Percentiles rank a stretch among this genome's conserved stretches.
Evolutionary conservation across 1,140 invertebrate species (phyloP).

Genomic region (Drosophila lowei): DNA sequence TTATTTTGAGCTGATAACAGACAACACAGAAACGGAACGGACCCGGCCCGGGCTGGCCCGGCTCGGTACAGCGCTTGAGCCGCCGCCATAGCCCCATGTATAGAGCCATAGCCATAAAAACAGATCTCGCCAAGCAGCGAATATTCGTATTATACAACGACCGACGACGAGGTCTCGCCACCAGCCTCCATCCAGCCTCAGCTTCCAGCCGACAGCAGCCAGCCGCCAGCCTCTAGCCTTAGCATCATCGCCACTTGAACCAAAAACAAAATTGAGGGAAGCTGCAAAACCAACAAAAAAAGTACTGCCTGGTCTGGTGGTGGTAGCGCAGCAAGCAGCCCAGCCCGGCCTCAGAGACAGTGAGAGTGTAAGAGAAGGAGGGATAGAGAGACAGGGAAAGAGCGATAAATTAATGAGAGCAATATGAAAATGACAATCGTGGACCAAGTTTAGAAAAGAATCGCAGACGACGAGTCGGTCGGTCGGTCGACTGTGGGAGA

Average conservation of each 20-base stretch:
- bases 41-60: constrained; percentile 47
- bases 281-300: constrained; percentile 61
- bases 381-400: constrained; percentile 29
- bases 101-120: constrained; percentile 57
- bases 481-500: constrained; percentile 17
- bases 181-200: neutral
- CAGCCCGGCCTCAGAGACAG: too few species aligned
- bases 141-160: constrained; percentile 65
- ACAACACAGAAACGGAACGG: constrained; percentile 47
- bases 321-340: constrained; percentile 14
- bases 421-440: constrained; percentile 69
- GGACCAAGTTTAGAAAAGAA: constrained; percentile 77
- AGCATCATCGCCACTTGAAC: constrained; percentile 60
- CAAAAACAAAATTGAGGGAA: constrained; percentile 70
- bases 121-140: constrained; percentile 68
- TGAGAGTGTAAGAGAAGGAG: neutral
- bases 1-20: constrained; percentile 81
- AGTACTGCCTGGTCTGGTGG: constrained; percentile 20
- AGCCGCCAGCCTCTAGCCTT: constrained; percentile 6
- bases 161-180: constrained; percentile 12
- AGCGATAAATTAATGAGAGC: constrained; percentile 61
- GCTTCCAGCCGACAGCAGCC: too few species aligned
- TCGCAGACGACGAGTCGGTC: constrained; percentile 9
- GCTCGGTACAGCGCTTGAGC: constrained; percentile 59
- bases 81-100: constrained; percentile 43